Evolutionary conservation across 2,797 vertebrate genomes (phyloP), one percentile per base, ranked within the genome.

Genomic region (Siniperca undulata): DNA sequence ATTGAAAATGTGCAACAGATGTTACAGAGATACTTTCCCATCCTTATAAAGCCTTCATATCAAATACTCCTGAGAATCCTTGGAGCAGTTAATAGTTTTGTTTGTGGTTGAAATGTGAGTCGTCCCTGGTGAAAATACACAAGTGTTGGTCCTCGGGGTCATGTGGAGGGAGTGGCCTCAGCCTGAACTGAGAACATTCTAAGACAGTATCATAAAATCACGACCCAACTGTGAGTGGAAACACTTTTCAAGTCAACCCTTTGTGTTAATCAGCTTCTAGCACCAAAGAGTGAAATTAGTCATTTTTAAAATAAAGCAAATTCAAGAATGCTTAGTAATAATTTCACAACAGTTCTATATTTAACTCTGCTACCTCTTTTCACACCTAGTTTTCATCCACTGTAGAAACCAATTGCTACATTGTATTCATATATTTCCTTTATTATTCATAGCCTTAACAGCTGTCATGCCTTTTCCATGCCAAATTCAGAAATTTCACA

Each of bases 381-480:
- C 40, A 40, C 40, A 9, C 40, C 40, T 10, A 44, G 2, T 6
- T 77, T 50, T 55, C 34, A 76, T 68, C 27, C 27, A n/a, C 52
- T n/a, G 24, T 24, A 55, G 5, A 65, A 78, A 75, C 27, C 87
- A 80, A 59, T 3, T 4, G 19, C 42, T 9, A 48, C 55, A 48
- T 19, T 24, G 0, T 3, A n/a, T 50, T 40, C 66, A 27, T 24
- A 86, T 46, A 78, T 88, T 86, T 89, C 77, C 73, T 95, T 94
- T 95, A 94, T 93, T 95, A 77, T 88, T 93, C 80, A 89, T 83
- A 89, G 91, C 83, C 82, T 74, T 86, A 88, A 92, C 88, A 93
- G 85, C 89, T 89, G 89, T 93, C 92, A 93, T 94, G 89, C 88
- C 88, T 56, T 89, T 89, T 92, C 84, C 92, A 94, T 95, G 93